Conservation (phyloP, 2,113 vertebrate species). For the Maccullochella peelii region DNA sequence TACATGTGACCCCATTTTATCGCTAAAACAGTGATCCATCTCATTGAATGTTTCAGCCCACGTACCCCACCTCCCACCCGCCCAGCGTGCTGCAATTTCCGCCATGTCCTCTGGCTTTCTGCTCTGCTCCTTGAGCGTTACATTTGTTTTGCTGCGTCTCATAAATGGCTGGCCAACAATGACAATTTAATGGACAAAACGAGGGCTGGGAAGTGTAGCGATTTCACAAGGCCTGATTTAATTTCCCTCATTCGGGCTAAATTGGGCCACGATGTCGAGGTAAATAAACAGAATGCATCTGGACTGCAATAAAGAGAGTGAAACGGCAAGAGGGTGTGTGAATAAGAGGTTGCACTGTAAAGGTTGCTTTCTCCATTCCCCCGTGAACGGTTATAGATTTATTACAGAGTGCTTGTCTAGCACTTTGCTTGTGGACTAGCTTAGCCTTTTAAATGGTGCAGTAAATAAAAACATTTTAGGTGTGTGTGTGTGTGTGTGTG, state of each 20-base stretch:
- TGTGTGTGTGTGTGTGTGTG: neutral
- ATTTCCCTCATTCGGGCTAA: constrained; percentile 74
- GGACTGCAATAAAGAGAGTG: constrained; percentile 59
- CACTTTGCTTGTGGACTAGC: constrained; percentile 48
- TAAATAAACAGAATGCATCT: constrained; percentile 73
- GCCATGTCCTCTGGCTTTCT: constrained; percentile 27
- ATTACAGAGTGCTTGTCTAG: constrained; percentile 56
- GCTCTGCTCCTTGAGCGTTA: constrained; percentile 38
- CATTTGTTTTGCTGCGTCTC: constrained; percentile 67
- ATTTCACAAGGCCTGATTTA: constrained; percentile 74
- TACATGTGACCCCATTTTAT: neutral
- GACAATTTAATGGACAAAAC: constrained; percentile 76
- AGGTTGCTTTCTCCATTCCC: constrained; percentile 52
- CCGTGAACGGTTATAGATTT: constrained; percentile 60
- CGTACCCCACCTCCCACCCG: constrained; percentile 3
- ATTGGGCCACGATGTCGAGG: constrained; percentile 66
- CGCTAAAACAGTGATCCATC: constrained; percentile 12
- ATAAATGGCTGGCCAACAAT: constrained; percentile 65
- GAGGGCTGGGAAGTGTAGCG: constrained; percentile 54
- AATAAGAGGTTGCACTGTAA: constrained; percentile 53
- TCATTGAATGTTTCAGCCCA: constrained; percentile 19
- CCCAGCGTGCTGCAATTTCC: constrained; percentile 19
- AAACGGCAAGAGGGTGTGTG: constrained; percentile 32
- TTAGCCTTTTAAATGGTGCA: constrained; percentile 44
- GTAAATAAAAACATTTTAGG: constrained; percentile 55